Evolutionary conservation across 1,140 invertebrate species (phyloP).

Genomic region (Drosophila chauvacae): DNA sequence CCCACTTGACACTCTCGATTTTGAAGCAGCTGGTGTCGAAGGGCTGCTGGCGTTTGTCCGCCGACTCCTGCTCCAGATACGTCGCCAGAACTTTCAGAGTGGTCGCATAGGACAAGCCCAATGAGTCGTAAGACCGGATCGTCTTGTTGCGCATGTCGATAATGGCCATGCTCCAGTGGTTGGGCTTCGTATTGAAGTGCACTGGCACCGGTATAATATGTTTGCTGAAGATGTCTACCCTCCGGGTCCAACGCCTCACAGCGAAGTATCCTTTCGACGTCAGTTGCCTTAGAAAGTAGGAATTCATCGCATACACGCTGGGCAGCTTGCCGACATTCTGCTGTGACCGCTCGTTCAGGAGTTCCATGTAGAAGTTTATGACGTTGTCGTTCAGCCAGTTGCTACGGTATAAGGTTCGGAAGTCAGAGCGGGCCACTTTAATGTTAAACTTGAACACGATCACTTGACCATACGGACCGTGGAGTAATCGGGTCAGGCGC

Average conservation of each 20-base stretch:
- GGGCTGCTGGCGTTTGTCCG: slow-evolving; percentile 92
- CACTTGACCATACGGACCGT: slow-evolving; percentile 38
- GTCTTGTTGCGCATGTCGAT: slow-evolving; percentile 92
- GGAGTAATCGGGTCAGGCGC: slow-evolving; percentile 18
- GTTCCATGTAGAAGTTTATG: slow-evolving; percentile 85
- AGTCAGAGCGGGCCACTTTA: slow-evolving; percentile 88
- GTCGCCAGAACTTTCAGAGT: slow-evolving; percentile 89
- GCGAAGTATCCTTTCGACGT: slow-evolving; percentile 87
- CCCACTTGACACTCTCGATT: slow-evolving; percentile 88
- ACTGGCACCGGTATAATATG: slow-evolving; percentile 90
- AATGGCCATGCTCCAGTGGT: slow-evolving; percentile 98
- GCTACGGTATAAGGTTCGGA: slow-evolving; percentile 91
- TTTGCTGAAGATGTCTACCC: slow-evolving; percentile 86
- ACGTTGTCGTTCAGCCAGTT: slow-evolving; percentile 99
- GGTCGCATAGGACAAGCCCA: slow-evolving; percentile 91
- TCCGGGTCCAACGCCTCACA: slow-evolving; percentile 94
- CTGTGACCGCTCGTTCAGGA: slow-evolving; percentile 88
- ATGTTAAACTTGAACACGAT: slow-evolving; percentile 87
- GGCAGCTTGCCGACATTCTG: slow-evolving; percentile 87
- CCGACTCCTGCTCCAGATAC: slow-evolving; percentile 93
- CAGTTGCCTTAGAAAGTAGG: slow-evolving; percentile 97
- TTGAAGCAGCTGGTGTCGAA: slow-evolving; percentile 91
- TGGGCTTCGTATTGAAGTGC: slow-evolving; percentile 88
- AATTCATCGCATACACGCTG: slow-evolving; percentile 91
- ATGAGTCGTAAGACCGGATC: slow-evolving; percentile 96